Base-by-base conservation (phyloP, 2,888 invertebrate genomes). In the Thereva unica region DNA sequence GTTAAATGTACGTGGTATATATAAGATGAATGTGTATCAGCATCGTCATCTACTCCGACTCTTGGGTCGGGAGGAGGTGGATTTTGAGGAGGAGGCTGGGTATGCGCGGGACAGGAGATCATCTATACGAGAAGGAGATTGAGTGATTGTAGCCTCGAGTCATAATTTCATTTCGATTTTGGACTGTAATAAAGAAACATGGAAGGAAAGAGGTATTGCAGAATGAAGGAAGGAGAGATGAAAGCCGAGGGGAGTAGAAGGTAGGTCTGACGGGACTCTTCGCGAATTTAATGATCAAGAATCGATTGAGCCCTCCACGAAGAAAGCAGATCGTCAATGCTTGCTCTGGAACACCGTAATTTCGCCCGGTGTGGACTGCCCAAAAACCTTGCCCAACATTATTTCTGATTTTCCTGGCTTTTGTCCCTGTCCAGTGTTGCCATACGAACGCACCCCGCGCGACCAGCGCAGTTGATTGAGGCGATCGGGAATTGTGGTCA, bases 91-190 rank as follows among this genome's bases (percentile, higher is more conserved):
- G 23, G 23, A 23, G 23, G 23, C 2, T 23, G 23, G 23, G 2
- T 23, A 23, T 23, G 2, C 2, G 23, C 23, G 23, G 23, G 23
- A 23, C 23, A 45, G 45, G 59, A 45, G 59, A 59, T 59, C 59
- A 59, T 59, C 59, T 47, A 47, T 49, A 59, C 23, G 23, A 23
- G 23, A 47, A 59, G 44, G 49, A 59, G 59, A 47, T 59, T 59
- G 59, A 59, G 59, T 59, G 59, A 59, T 59, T 59, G 59, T 59
- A 47, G 59, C 59, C 59, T 49, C 37, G 49, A 59, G 59, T 59
- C 49, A 49, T 38, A 59, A 59, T 59, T 59, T 59, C 59, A 59
- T 59, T 59, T 59, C 37, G 45, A n/a, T 6, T 44, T 59, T 59
- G 47, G 59, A 59, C 49, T 37, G 40, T 45, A 47, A 38, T 12